Evolutionary conservation across 2,888 invertebrate species (phyloP).

Genomic region (Epinotia brunnichana): DNA sequence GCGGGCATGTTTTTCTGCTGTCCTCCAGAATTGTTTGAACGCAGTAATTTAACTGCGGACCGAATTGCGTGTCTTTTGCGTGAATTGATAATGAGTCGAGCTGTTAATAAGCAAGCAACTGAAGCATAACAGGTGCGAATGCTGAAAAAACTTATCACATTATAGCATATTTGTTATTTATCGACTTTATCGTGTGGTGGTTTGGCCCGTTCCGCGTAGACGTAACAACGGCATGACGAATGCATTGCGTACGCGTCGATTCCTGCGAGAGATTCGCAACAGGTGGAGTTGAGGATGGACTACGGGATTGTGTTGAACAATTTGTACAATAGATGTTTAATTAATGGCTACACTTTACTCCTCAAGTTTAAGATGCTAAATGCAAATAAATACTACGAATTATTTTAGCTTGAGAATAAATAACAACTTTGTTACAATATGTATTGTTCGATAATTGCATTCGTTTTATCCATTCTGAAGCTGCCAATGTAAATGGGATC

Average conservation of each 20-base stretch:
- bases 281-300: constrained; percentile 65
- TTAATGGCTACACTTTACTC: neutral
- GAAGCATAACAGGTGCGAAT: constrained; percentile 28
- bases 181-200: constrained; percentile 16
- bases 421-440: neutral
- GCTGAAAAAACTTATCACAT: constrained; percentile 27
- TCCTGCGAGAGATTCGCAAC: constrained; percentile 63
- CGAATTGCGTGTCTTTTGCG: constrained; percentile 31
- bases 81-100: constrained; percentile 26
- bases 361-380: neutral
- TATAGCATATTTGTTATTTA: constrained; percentile 37
- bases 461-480: neutral
- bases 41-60: constrained; percentile 1
- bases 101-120: constrained; percentile 32
- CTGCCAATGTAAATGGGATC: neutral
- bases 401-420: too few species aligned
- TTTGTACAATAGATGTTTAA: constrained; percentile 42
- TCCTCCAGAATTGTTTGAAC: constrained; percentile 37
- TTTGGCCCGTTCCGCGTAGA: constrained; percentile 37
- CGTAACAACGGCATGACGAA: constrained; percentile 52
- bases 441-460: too few species aligned
- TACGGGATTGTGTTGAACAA: constrained; percentile 64
- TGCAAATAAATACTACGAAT: neutral
- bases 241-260: constrained; percentile 51
- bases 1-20: constrained; percentile 57